phyloP scores from a whole-genome alignment of 2,113 vertebrate species.

The Heterocephalus glaber region DNA sequence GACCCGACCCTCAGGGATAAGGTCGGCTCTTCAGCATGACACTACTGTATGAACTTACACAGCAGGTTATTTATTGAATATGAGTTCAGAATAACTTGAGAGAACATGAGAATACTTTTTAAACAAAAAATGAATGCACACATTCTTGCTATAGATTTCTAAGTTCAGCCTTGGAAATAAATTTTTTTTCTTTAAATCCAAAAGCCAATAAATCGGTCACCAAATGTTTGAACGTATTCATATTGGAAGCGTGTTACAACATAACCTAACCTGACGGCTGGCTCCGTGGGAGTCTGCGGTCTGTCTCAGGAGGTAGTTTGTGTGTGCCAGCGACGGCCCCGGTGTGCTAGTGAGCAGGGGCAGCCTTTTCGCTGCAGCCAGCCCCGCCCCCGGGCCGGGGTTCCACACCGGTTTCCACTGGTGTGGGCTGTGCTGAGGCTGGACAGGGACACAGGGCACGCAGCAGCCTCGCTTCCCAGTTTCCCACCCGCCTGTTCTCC shows the following conservation, averaged over 20 bases:
- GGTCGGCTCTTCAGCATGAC: constrained; percentile 84
- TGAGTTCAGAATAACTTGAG: neutral
- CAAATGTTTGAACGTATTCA: neutral
- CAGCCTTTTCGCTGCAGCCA: too few species aligned
- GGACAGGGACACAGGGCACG: too few species aligned
- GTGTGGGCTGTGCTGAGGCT: too few species aligned
- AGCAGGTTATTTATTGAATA: neutral
- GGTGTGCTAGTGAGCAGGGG: too few species aligned
- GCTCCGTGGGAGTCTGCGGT: neutral
- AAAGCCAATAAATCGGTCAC: neutral
- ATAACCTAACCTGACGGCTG: neutral
- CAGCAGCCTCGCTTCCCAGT: too few species aligned
- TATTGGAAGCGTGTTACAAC: neutral
- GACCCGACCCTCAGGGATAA: constrained; percentile 99
- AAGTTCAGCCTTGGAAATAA: neutral
- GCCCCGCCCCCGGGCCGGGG: too few species aligned
- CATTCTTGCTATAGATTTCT: constrained; percentile 1
- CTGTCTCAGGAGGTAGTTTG: neutral
- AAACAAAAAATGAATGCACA: neutral
- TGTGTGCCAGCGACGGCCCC: too few species aligned
- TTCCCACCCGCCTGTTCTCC: neutral
- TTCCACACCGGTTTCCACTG: too few species aligned
- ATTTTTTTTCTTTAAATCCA: neutral
- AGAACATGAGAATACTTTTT: neutral
- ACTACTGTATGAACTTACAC: constrained; percentile 45